Percentiles rank a stretch among this genome's conserved stretches.
These are phyloP conservation scores for Montipora cactus DNA, from an alignment of 64 coral and sea anemone species.

Conservation along the genomic window DNA sequence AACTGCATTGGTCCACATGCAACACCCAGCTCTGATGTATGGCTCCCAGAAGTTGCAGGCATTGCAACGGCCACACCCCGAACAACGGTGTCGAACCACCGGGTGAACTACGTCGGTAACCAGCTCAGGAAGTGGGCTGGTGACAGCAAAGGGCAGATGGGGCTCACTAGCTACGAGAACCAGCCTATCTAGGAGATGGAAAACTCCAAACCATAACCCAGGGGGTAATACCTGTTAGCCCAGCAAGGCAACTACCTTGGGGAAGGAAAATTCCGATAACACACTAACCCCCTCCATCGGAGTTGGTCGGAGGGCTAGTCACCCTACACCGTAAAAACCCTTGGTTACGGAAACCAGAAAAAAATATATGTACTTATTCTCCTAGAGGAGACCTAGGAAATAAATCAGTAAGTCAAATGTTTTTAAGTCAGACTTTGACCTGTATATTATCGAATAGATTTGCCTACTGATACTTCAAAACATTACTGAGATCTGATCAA, in stretches of 20 bases:
- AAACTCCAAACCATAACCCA: neutral
- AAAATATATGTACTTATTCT: too few relatives aligned
- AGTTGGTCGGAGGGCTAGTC: slow-evolving; percentile 13
- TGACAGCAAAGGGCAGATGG: neutral
- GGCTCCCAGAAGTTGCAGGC: neutral
- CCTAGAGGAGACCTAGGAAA: too few relatives aligned
- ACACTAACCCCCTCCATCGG: neutral
- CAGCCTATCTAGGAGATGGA: slow-evolving; percentile 5
- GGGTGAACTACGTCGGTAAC: too few relatives aligned
- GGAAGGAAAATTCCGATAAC: neutral
- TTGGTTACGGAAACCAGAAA: slow-evolving; percentile 17
- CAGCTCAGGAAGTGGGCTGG: neutral
- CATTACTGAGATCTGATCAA: too few relatives aligned
- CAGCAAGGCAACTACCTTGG: neutral
- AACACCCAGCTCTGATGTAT: too few relatives aligned
- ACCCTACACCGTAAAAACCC: neutral
- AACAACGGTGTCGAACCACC: neutral
- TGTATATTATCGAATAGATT: too few relatives aligned
- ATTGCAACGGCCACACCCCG: neutral
- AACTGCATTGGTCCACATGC: neutral
- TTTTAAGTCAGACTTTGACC: too few relatives aligned
- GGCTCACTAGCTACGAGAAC: neutral
- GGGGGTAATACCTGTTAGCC: slow-evolving; percentile 3
- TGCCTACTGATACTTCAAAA: too few relatives aligned
- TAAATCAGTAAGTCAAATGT: too few relatives aligned